These are phyloP conservation scores for Clarias platycephalus DNA, from an alignment of 2,797 vertebrate genomes.

Conservation along the genomic window DNA sequence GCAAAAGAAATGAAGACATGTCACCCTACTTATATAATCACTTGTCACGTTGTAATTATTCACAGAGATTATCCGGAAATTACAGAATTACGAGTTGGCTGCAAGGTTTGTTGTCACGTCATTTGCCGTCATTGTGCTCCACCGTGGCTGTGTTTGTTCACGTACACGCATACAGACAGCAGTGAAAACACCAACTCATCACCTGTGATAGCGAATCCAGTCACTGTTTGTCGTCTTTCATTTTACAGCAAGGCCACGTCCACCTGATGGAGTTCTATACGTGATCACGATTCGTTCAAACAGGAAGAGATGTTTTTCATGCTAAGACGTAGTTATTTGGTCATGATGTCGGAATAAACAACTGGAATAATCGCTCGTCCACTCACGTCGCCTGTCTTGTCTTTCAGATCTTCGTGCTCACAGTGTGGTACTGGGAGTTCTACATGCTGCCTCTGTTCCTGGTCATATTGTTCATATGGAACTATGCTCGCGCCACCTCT, in stretches of 20 bases:
- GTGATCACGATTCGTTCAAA: neutral
- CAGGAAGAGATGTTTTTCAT: neutral
- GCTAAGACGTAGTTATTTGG: neutral
- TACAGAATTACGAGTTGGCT: neutral
- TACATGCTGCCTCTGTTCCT: constrained; percentile 92
- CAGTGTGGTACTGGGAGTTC: constrained; percentile 90
- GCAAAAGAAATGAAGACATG: neutral
- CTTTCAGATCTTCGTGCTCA: constrained; percentile 85
- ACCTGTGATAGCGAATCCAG: constrained; percentile 1
- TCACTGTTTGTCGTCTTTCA: constrained; percentile 30
- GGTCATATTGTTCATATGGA: constrained; percentile 85
- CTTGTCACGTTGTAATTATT: constrained; percentile 16
- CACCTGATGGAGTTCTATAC: neutral
- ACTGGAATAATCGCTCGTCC: neutral
- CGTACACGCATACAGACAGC: neutral
- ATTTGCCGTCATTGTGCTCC: neutral
- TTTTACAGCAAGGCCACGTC: constrained; percentile 1
- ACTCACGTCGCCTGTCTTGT: constrained; percentile 38
- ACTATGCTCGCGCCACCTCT: constrained; percentile 77
- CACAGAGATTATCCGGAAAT: neutral
- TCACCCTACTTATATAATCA: constrained; percentile 2
- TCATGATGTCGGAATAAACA: neutral
- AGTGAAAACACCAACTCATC: constrained; percentile 36
- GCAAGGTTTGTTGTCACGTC: neutral
- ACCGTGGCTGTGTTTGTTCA: constrained; percentile 48